Evolutionary conservation across 2,113 vertebrate genomes (phyloP), one percentile per base, ranked within the genome.

Genomic region (Charadrius vociferus): DNA sequence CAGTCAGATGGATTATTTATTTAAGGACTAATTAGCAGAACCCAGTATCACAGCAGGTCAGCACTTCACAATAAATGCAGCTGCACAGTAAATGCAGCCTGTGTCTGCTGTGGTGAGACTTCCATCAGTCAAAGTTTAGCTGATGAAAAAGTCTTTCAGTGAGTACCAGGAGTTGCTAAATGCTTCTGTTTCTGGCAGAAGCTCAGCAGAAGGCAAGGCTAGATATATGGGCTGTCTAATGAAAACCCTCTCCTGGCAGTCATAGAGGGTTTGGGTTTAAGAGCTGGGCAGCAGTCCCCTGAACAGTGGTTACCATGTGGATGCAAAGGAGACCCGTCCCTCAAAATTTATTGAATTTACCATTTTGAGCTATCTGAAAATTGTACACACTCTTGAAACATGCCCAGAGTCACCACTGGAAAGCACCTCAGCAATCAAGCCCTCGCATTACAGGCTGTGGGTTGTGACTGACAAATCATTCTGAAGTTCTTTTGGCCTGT

Each of bases 11-110:
- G 78, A 68, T 89, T 94, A 91, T 93, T 96, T 94, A 79, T 96
- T 87, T 91, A 87, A 95, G 52, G 66, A 71, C 61, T 89, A 95
- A 96, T 95, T 89, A 95, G 61, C 81, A 94, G 62, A 95, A 91
- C 16, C 30, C 78, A 74, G 68, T 82, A 58, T 70, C 71, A 52
- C 67, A 91, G 68, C 70, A 81, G 89, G 77, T 93, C 65, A 81
- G 72, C 37, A 43, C 89, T 95, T 91, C 72, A 82, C 89, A 87
- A 65, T 82, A 93, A 95, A 85, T 39, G 61, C 92, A 94, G 85
- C 79, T 88, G 93, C 91, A 91, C 32, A 59, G 39, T 83, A 71
- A 94, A 90, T 39, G 56, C 56, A 91, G 68, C 66, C 78, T 85
- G 36, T 68, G 74, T 91, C 78, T 94, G 70, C 81, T 91, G 61